Base-by-base conservation (phyloP, 2,113 vertebrate species). In the Gavia stellata region DNA sequence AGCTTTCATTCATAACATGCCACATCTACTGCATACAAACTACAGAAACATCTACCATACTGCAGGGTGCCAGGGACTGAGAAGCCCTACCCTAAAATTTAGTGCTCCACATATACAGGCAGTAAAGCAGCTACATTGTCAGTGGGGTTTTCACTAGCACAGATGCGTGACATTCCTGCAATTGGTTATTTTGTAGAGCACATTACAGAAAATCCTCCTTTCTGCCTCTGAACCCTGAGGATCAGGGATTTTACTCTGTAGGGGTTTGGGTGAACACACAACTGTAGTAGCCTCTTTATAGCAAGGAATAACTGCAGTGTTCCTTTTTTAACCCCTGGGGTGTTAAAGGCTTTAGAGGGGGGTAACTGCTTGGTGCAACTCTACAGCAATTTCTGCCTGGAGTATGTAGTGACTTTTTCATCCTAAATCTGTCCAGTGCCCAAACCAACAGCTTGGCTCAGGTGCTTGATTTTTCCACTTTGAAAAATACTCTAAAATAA, bases 401-500 rank as follows among this genome's bases (percentile, higher is more conserved):
- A 73, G 45, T n/a, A 40, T 0, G 0, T 1, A 53, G 5, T 4
- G 14, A 29, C 4, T 33, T 80, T 17, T 83, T 68, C n/a, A 81
- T 40, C 36, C 10, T 40, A n/a, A 56, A 19, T 12, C 45, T 55
- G 26, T 12, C 29, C 59, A 40, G 33, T 18, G 19, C 36, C 29
- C 33, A 82, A 47, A 74, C 17, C 14, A 36, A 53, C 33, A 59
- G 33, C n/a, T 81, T 93, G 75, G 33, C 38, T 83, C 88, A 74
- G 36, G 58, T 92, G 45, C n/a, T 78, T 28, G 12, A 63, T 74
- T 80, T 80, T 62, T 36, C 9, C 23, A 29, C 19, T 25, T 23
- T 40, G 50, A 66, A 88, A 96, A 88, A 44, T 6, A 28, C 29
- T 63, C 47, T 7, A 23, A 59, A 94, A 94, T 61, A 94, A 90